These are phyloP conservation scores for Drosophila orena DNA, from an alignment of 1,140 invertebrate genomes.

Conservation along the genomic window DNA sequence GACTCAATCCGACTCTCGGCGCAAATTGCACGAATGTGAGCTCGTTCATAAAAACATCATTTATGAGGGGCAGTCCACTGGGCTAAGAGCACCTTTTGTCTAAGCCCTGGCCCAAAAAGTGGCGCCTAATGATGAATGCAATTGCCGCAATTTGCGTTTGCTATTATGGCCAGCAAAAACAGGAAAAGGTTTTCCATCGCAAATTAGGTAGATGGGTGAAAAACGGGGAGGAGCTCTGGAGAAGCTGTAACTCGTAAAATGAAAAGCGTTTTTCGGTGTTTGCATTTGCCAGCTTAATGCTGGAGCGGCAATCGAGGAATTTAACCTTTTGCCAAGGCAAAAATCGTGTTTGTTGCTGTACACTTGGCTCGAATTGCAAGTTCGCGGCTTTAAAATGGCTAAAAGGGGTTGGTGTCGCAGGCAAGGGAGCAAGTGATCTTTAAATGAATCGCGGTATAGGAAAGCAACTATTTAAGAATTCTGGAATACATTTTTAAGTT, in stretches of 20 bases:
- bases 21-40: slow-evolving; percentile 67
- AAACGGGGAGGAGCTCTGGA: slow-evolving; percentile 4
- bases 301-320: slow-evolving; percentile 13
- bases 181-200: slow-evolving; percentile 34
- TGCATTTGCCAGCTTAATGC: slow-evolving; percentile 58
- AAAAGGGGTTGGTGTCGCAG: not conserved
- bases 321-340: slow-evolving; percentile 44
- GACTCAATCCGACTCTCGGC: slow-evolving; percentile 37
- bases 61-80: slow-evolving; percentile 47
- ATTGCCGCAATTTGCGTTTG: slow-evolving; percentile 76
- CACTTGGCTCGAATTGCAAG: slow-evolving; percentile 3
- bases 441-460: too few relatives aligned
- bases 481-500: too few relatives aligned
- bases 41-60: slow-evolving; percentile 76
- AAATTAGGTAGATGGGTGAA: slow-evolving; percentile 2
- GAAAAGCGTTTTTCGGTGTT: slow-evolving; percentile 59
- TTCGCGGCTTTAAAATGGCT: slow-evolving; percentile 9
- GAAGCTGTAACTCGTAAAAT: slow-evolving; percentile 52
- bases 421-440: not conserved
- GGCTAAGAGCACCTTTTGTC: slow-evolving; percentile 36
- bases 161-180: slow-evolving; percentile 54
- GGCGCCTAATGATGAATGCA: slow-evolving; percentile 73
- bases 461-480: too few relatives aligned
- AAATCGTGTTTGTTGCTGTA: slow-evolving; percentile 45
- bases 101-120: slow-evolving; percentile 26